Conservation (phyloP, 2,888 invertebrate genomes). For the Acrobasis repandana region DNA sequence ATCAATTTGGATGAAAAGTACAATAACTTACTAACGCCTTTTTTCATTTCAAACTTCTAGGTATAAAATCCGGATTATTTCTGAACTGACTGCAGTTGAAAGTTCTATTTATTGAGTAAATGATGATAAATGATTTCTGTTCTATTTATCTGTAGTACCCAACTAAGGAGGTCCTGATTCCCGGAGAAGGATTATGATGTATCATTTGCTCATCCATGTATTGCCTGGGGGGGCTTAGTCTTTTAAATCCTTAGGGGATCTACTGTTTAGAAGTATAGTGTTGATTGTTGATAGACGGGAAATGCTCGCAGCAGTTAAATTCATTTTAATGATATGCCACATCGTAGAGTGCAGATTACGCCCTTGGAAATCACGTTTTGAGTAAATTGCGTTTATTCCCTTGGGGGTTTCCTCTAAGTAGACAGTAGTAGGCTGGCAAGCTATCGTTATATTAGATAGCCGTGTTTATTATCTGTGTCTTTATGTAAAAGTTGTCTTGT, state of each 20-base stretch:
- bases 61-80: too few relatives aligned
- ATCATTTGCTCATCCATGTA: neutral
- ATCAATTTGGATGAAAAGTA: too few relatives aligned
- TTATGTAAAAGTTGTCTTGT: too few relatives aligned
- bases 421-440: too few relatives aligned
- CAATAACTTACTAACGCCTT: too few relatives aligned
- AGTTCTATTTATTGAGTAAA: too few relatives aligned
- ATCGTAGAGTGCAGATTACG: neutral
- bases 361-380: neutral
- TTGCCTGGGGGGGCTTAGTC: neutral
- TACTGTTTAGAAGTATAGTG: constrained; percentile 15
- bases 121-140: too few relatives aligned
- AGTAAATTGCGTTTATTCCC: too few relatives aligned
- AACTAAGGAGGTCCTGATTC: neutral
- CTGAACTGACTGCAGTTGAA: neutral
- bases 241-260: constrained; percentile 4
- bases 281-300: constrained; percentile 22
- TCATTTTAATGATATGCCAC: neutral
- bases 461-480: too few relatives aligned
- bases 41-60: too few relatives aligned
- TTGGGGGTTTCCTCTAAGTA: too few relatives aligned
- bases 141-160: neutral
- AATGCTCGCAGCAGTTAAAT: neutral
- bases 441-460: too few relatives aligned
- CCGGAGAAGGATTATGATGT: neutral